Conservation (phyloP, 2,888 invertebrate species). For the Dicycla oo region DNA sequence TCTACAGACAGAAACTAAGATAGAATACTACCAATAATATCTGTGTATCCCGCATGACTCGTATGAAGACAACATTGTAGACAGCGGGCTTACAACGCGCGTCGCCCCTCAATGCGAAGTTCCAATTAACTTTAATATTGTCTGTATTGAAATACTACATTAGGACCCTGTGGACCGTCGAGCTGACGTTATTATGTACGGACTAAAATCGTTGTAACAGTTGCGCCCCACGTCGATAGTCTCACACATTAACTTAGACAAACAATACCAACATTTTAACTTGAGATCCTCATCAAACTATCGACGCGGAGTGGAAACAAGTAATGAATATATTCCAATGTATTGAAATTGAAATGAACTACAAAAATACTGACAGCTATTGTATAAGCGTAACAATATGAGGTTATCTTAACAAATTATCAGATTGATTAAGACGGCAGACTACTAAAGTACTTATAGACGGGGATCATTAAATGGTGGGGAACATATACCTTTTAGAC, state of each 20-base stretch:
- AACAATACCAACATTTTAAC: slow-evolving; percentile 52
- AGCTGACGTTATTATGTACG: slow-evolving; percentile 77
- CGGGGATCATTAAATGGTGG: not conserved
- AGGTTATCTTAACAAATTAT: slow-evolving; percentile 62
- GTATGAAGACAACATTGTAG: slow-evolving; percentile 59
- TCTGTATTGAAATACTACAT: slow-evolving; percentile 79
- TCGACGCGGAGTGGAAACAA: slow-evolving; percentile 53
- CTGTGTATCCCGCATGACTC: slow-evolving; percentile 70
- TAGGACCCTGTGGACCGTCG: slow-evolving; percentile 87
- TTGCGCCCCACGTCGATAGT: slow-evolving; percentile 66
- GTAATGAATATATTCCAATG: slow-evolving; percentile 51
- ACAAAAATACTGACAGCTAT: slow-evolving; percentile 69
- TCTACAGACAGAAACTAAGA: slow-evolving; percentile 59
- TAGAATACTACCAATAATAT: slow-evolving; percentile 58
- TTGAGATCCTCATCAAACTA: slow-evolving; percentile 57
- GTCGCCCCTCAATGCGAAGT: slow-evolving; percentile 51
- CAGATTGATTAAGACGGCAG: slow-evolving; percentile 27
- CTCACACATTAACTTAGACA: slow-evolving; percentile 57
- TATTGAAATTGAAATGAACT: slow-evolving; percentile 65
- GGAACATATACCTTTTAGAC: not conserved
- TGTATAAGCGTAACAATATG: slow-evolving; percentile 75
- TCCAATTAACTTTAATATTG: slow-evolving; percentile 74
- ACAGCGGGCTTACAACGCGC: slow-evolving; percentile 57
- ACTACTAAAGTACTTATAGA: slow-evolving; percentile 18
- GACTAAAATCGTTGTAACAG: slow-evolving; percentile 84